Conservation (phyloP, 2,797 vertebrate species). For the Galaxias olidus region DNA sequence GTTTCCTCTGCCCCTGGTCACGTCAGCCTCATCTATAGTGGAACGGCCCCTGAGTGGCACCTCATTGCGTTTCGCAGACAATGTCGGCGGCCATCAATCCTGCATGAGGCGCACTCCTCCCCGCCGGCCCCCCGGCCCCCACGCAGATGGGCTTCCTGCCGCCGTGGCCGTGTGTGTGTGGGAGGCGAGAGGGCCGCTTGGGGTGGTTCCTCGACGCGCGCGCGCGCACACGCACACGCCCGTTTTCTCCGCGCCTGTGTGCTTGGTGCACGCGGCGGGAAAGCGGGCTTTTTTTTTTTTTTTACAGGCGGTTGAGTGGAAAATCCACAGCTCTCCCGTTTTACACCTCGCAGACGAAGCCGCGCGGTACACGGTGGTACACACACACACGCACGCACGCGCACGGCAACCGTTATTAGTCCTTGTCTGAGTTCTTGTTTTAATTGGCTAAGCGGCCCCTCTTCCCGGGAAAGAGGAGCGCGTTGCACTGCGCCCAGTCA, state of each 20-base stretch:
- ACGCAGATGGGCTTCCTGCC: constrained; percentile 44
- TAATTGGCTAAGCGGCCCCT: constrained; percentile 5
- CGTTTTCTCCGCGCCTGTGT: constrained; percentile 13
- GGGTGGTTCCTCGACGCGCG: constrained; percentile 31
- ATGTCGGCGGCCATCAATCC: constrained; percentile 64
- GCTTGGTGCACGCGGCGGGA: too few species aligned
- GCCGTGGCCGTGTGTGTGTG: constrained; percentile 36
- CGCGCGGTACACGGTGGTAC: not conserved
- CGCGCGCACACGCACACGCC: not conserved
- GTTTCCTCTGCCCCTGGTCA: constrained; percentile 55
- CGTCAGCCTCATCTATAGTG: constrained; percentile 64
- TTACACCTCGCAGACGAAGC: too few species aligned
- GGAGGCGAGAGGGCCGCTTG: constrained; percentile 33
- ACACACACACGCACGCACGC: constrained; percentile 11
- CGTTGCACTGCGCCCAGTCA: too few species aligned
- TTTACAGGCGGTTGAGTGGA: not conserved
- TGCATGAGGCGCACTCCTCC: constrained; percentile 54
- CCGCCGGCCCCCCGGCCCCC: constrained; percentile 53
- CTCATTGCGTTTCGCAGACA: constrained; percentile 66
- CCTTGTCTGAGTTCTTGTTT: not conserved
- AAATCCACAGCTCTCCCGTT: not conserved
- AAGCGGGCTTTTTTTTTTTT: too few species aligned
- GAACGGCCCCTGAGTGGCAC: constrained; percentile 62
- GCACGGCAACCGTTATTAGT: not conserved
- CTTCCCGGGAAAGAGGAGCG: not conserved